Evolutionary conservation across 1,140 invertebrate genomes (phyloP).

Genomic region (Anadara kagoshimensis): DNA sequence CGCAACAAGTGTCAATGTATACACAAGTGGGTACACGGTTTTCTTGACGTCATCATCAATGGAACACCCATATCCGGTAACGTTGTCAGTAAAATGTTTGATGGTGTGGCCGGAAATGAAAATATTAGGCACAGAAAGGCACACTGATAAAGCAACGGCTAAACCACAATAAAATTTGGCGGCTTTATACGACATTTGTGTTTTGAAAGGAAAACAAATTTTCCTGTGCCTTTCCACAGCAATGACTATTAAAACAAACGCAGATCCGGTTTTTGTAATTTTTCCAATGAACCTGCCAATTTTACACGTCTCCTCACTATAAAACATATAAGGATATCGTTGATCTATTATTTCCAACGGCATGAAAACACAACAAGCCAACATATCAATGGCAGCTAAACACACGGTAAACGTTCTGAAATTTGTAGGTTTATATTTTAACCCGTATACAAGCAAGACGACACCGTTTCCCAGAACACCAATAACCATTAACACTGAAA

Average conservation of each 20-base stretch:
- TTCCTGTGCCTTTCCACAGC: conserved; percentile 65
- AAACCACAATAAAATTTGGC: conserved; percentile 57
- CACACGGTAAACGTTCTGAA: conserved; percentile 17
- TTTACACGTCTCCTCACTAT: conserved; percentile 61
- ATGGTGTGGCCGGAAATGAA: conserved; percentile 60
- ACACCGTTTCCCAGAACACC: conserved; percentile 38
- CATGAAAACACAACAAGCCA: conserved; percentile 64
- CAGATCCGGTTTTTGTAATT: conserved; percentile 62
- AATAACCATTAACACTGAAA: conserved; percentile 27
- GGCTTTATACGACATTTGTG: conserved; percentile 54
- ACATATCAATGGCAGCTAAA: conserved; percentile 61
- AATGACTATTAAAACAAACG: conserved; percentile 59
- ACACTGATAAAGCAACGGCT: conserved; percentile 53
- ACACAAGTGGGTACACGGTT: conserved; percentile 60
- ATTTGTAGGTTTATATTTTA: conserved; percentile 23
- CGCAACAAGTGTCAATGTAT: background rate
- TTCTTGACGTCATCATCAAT: conserved; percentile 59
- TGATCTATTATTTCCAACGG: conserved; percentile 67
- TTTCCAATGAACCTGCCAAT: conserved; percentile 60
- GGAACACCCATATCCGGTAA: conserved; percentile 62
- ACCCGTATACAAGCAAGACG: conserved; percentile 29
- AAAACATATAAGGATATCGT: conserved; percentile 65
- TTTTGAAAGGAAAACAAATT: conserved; percentile 60
- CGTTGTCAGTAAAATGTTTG: conserved; percentile 35
- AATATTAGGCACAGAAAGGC: conserved; percentile 59